phyloP scores from a whole-genome alignment of 2,888 invertebrate genomes.

The Serripes groenlandicus region DNA sequence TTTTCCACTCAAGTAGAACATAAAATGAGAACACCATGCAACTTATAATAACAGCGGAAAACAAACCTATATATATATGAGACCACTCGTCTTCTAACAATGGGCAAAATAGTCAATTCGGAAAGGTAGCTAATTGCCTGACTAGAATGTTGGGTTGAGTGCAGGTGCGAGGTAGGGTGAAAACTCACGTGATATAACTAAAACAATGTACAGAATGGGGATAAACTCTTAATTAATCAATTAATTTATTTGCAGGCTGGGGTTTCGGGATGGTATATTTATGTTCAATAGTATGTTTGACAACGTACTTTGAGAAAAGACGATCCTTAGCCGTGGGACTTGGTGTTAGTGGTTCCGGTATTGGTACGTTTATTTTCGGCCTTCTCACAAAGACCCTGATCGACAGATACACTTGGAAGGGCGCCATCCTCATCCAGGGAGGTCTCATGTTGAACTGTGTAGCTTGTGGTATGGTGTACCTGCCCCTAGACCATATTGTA shows the following conservation, averaged over 20 bases:
- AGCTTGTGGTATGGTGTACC: slow-evolving; percentile 44
- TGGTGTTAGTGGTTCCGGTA: slow-evolving; percentile 35
- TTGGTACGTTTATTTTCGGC: slow-evolving; percentile 34
- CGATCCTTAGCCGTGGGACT: slow-evolving; percentile 40
- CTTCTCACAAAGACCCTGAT: slow-evolving; percentile 27
- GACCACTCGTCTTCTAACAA: too few species aligned
- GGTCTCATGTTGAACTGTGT: slow-evolving; percentile 50
- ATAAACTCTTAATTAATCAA: neutral
- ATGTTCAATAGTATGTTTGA: slow-evolving; percentile 19
- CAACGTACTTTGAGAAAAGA: slow-evolving; percentile 42
- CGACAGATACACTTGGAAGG: slow-evolving; percentile 40
- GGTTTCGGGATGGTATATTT: slow-evolving; percentile 39
- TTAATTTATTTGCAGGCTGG: slow-evolving; percentile 26
- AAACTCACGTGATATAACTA: too few species aligned
- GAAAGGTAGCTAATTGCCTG: too few species aligned
- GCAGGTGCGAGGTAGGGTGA: too few species aligned
- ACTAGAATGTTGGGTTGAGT: too few species aligned
- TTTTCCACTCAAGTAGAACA: too few species aligned
- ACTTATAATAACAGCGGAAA: too few species aligned
- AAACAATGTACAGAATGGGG: too few species aligned
- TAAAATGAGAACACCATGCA: too few species aligned
- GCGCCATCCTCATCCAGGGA: slow-evolving; percentile 23
- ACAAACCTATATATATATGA: too few species aligned
- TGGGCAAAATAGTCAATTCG: too few species aligned
- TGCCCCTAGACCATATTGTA: slow-evolving; percentile 37